phyloP scores from a whole-genome alignment of 2,888 invertebrate genomes.

The Lysandra coridon region DNA sequence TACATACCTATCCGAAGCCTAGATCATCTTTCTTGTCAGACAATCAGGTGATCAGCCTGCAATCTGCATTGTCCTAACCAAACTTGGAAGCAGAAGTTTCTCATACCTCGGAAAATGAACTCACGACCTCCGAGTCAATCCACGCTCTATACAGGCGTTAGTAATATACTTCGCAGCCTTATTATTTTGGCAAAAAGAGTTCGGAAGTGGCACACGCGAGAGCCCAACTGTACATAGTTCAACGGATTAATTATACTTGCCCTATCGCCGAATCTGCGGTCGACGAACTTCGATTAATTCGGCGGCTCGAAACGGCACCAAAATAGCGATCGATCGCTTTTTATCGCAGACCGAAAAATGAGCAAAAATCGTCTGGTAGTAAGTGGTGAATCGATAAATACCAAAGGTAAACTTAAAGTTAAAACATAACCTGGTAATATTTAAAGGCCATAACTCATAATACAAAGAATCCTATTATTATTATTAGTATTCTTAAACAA shows the following conservation, averaged over 20 bases:
- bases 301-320: not conserved
- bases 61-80: no score
- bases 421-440: not conserved
- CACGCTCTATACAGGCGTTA: no score
- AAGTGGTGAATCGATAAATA: no score
- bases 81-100: no score
- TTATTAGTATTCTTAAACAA: no score
- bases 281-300: slow-evolving; percentile 6
- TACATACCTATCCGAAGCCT: no score
- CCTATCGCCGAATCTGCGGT: not conserved
- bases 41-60: no score
- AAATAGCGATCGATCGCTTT: not conserved
- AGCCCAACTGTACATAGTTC: not conserved
- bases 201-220: not conserved
- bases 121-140: no score
- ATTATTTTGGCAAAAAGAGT: not conserved
- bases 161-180: not conserved
- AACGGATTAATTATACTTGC: not conserved
- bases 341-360: not conserved
- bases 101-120: no score
- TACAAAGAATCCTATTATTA: no score
- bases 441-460: no score
- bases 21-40: no score
- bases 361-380: not conserved
- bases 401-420: not conserved